Evolutionary conservation across 2,797 vertebrate genomes (phyloP).

Genomic region (Enteromius afrohamiltoni): DNA sequence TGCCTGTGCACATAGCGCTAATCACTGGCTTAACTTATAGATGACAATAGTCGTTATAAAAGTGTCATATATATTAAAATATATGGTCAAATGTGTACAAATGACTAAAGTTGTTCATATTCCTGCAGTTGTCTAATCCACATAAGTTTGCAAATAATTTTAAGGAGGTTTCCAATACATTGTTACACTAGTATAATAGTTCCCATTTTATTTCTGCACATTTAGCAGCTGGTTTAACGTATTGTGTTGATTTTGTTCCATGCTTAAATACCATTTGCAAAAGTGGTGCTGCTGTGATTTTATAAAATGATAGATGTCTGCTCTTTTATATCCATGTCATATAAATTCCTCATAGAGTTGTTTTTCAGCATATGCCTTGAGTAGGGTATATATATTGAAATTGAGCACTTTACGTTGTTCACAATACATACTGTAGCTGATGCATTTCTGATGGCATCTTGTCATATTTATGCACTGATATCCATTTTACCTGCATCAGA

Average conservation of each 20-base stretch:
- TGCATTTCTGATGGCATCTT: neutral
- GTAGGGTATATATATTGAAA: neutral
- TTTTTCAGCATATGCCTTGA: neutral
- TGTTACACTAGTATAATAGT: neutral
- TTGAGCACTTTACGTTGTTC: neutral
- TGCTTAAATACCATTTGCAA: neutral
- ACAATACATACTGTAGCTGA: neutral
- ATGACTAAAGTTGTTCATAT: neutral
- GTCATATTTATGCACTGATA: neutral
- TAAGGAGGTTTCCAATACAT: neutral
- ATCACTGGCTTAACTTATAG: neutral
- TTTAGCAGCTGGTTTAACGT: neutral
- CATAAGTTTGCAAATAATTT: neutral
- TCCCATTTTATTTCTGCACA: neutral
- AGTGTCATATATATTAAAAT: neutral
- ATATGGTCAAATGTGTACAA: neutral
- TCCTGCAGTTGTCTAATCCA: neutral
- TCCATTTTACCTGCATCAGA: constrained; percentile 9
- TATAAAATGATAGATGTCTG: neutral
- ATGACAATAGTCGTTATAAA: neutral
- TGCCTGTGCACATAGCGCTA: neutral
- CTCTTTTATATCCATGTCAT: neutral
- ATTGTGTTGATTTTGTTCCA: neutral
- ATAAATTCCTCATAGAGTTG: neutral
- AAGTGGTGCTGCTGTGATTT: neutral